These are phyloP conservation scores for Yasuhikotakia modesta DNA, from an alignment of 2,797 vertebrate species.

Conservation along the genomic window DNA sequence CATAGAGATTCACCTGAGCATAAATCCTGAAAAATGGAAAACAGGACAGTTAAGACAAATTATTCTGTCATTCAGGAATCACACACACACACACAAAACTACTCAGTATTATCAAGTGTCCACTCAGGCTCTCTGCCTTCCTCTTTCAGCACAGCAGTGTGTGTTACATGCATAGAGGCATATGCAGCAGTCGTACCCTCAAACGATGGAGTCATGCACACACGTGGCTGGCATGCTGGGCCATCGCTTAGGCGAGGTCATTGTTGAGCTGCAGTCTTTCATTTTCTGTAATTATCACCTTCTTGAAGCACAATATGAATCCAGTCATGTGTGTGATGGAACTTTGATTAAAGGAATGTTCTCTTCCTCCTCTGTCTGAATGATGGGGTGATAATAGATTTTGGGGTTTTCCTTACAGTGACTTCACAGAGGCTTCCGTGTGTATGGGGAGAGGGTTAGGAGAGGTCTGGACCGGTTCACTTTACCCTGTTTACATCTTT, in stretches of 20 bases:
- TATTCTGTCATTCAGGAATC: not conserved
- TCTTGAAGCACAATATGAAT: constrained; percentile 65
- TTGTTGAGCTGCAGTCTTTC: constrained; percentile 45
- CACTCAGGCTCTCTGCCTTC: constrained; percentile 5
- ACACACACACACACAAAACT: not conserved
- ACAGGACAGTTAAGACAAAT: constrained; percentile 28
- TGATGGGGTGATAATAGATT: constrained; percentile 63
- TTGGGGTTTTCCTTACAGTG: constrained; percentile 48
- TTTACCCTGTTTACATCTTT: constrained; percentile 26
- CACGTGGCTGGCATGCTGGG: constrained; percentile 64
- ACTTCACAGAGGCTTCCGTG: constrained; percentile 43
- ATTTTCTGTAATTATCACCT: constrained; percentile 60
- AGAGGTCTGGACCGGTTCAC: constrained; percentile 21
- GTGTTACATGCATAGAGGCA: constrained; percentile 20
- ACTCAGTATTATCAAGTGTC: constrained; percentile 45
- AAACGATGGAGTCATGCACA: constrained; percentile 30
- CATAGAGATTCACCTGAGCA: not conserved
- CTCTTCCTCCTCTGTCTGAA: constrained; percentile 50
- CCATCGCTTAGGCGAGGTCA: constrained; percentile 16
- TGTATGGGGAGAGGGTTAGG: constrained; percentile 28
- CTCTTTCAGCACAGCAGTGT: constrained; percentile 15
- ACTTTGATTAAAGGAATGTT: constrained; percentile 67
- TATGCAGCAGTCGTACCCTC: constrained; percentile 14
- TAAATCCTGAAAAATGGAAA: constrained; percentile 2
- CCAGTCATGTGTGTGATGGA: constrained; percentile 63